These are phyloP conservation scores for Campylorhamphus procurvoides DNA, from an alignment of 2,113 vertebrate species.

Conservation along the genomic window DNA sequence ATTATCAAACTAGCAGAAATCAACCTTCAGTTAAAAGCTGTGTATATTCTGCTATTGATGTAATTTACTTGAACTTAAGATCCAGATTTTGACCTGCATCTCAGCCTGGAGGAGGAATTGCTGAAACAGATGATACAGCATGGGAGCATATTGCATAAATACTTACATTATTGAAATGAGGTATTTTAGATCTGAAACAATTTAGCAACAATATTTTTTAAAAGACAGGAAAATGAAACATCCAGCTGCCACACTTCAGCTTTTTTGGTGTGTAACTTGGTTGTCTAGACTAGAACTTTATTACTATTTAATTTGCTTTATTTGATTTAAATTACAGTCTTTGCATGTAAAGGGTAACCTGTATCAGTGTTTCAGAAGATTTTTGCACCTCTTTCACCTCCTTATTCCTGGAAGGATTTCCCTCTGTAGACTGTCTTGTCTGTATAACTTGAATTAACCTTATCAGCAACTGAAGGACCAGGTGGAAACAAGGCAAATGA, in stretches of 20 bases:
- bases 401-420: background rate
- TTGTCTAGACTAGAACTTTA: background rate
- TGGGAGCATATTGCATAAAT: background rate
- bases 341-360: background rate
- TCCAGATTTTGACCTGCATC: background rate
- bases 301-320: background rate
- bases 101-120: background rate
- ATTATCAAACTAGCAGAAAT: background rate
- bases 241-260: background rate
- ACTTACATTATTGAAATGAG: background rate
- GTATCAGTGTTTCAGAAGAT: background rate
- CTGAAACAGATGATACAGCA: background rate
- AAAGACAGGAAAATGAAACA: background rate
- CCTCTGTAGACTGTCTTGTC: background rate
- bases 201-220: background rate
- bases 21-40: background rate
- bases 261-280: background rate
- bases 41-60: background rate
- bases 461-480: background rate
- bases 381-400: background rate
- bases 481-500: background rate
- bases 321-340: background rate
- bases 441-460: background rate
- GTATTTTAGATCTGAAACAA: conserved; percentile 1
- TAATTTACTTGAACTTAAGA: background rate